Evolutionary conservation across 1,140 invertebrate genomes (phyloP).

Genomic region (Mercenaria mercenaria): DNA sequence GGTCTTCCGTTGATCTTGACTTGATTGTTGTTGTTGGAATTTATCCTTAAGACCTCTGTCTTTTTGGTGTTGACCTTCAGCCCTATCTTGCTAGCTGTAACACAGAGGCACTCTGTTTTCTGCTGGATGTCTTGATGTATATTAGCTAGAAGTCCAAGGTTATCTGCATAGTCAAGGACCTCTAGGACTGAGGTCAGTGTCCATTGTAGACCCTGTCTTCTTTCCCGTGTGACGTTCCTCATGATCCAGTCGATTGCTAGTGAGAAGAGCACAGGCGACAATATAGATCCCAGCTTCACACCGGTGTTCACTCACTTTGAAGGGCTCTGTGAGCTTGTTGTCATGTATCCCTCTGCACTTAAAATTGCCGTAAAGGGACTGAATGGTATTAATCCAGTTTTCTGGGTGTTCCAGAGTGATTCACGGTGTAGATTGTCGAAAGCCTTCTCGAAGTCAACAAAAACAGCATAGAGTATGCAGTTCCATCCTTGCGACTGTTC

Average conservation of each 20-base stretch:
- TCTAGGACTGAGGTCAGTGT: conserved; percentile 42
- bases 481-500: conserved; percentile 57
- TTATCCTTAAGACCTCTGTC: conserved; percentile 30
- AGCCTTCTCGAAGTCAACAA: conserved; percentile 62
- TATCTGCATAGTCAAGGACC: conserved; percentile 57
- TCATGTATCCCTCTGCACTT: neutral
- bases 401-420: neutral
- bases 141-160: conserved; percentile 5
- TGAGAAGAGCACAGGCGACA: conserved; percentile 48
- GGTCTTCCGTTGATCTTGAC: neutral
- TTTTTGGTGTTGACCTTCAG: conserved; percentile 8
- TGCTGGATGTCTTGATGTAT: neutral
- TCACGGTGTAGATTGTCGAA: conserved; percentile 18
- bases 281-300: conserved; percentile 49
- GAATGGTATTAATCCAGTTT: neutral
- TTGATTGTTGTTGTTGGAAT: neutral
- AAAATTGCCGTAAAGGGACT: neutral
- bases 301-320: conserved; percentile 49
- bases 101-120: neutral
- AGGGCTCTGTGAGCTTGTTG: conserved; percentile 29
- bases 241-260: conserved; percentile 67
- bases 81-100: neutral
- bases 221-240: conserved; percentile 51
- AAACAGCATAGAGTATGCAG: conserved; percentile 2
- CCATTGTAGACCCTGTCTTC: conserved; percentile 32